Percentiles rank a stretch among this genome's conserved stretches.
phyloP scores from a whole-genome alignment of 2,113 vertebrate genomes.

The Channa maculata region DNA sequence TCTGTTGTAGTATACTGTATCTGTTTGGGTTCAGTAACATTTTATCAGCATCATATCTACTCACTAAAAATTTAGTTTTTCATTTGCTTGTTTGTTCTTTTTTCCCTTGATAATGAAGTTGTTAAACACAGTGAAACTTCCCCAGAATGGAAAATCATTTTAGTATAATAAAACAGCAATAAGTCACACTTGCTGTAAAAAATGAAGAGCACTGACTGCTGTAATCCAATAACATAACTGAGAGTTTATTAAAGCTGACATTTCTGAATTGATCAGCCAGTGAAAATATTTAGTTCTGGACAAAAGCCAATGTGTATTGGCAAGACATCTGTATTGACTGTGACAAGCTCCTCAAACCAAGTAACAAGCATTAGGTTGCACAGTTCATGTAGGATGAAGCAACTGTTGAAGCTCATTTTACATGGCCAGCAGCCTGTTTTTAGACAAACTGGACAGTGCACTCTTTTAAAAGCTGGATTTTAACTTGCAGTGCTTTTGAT shows the following conservation, averaged over 20 bases:
- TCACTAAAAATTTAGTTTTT: background rate
- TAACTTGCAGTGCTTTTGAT: no score
- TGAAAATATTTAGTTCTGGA: background rate
- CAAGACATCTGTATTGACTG: background rate
- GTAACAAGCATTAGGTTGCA: background rate
- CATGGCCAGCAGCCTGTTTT: background rate
- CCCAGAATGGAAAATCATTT: background rate
- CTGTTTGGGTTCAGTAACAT: background rate
- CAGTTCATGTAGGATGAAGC: background rate
- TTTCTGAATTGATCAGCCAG: constrained; percentile 3
- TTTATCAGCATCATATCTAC: background rate
- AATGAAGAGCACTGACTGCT: background rate
- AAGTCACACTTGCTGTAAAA: constrained; percentile 11
- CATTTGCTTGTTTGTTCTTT: background rate
- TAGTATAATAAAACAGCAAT: constrained; percentile 4
- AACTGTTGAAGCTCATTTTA: background rate
- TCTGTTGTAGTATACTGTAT: no score
- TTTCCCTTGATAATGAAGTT: constrained; percentile 2
- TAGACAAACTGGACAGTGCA: background rate
- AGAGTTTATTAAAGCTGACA: constrained; percentile 19
- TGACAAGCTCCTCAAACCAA: background rate
- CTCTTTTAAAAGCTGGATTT: no score
- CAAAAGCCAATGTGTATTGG: background rate
- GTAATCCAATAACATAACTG: background rate
- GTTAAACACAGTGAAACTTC: background rate